Evolutionary conservation across 2,888 invertebrate species (phyloP).

Genomic region (Cantharis lateralis): DNA sequence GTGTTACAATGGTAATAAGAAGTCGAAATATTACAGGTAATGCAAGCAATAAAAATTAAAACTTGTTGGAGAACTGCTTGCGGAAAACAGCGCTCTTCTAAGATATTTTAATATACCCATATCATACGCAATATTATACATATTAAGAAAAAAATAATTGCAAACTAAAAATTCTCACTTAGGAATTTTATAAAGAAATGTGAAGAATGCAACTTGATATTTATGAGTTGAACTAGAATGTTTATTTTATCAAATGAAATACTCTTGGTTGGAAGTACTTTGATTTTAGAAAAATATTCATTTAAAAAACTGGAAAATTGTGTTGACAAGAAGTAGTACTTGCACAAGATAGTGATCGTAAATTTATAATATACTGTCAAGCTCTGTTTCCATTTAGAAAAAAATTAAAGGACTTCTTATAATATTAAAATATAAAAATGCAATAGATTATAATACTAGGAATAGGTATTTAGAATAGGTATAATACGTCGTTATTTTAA

Average conservation of each 20-base stretch:
- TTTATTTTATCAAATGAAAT: slow-evolving; percentile 31
- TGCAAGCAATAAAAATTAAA: too few relatives aligned
- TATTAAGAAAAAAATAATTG: not conserved
- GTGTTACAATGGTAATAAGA: too few relatives aligned
- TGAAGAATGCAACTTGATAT: slow-evolving; percentile 35
- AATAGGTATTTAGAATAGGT: too few relatives aligned
- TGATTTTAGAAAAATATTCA: not conserved
- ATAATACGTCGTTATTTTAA: too few relatives aligned
- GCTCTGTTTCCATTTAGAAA: not conserved
- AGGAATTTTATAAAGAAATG: slow-evolving; percentile 32
- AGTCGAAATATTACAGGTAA: too few relatives aligned
- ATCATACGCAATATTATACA: not conserved
- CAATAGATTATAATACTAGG: too few relatives aligned
- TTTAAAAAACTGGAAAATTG: slow-evolving; percentile 30
- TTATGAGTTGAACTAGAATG: slow-evolving; percentile 36
- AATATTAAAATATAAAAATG: too few relatives aligned
- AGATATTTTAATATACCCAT: not conserved
- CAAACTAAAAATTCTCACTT: slow-evolving; percentile 27
- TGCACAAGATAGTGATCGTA: slow-evolving; percentile 31
- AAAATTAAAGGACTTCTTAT: too few relatives aligned
- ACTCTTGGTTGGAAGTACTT: slow-evolving; percentile 28
- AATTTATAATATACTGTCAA: not conserved
- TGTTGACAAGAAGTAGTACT: slow-evolving; percentile 29
- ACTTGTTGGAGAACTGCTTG: too few relatives aligned
- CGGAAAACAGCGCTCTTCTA: not conserved